Evolutionary conservation across 2,113 vertebrate species (phyloP).

Genomic region (Syngnathus typhle): DNA sequence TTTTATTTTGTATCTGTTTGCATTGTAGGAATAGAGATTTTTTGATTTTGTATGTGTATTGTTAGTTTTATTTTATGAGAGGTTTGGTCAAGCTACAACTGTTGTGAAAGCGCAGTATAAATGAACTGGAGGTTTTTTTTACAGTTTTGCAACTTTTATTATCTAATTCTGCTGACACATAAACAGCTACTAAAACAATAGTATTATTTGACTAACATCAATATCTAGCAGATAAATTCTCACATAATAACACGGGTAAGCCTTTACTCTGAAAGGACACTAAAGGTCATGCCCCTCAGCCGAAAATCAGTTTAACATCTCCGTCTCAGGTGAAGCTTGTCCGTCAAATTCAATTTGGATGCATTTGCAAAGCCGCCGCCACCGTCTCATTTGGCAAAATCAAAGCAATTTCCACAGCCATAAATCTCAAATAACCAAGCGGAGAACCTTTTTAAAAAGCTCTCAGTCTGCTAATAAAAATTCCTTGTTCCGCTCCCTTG

Average conservation of each 20-base stretch:
- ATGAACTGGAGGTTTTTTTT: no score
- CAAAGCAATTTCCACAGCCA: constrained; percentile 62
- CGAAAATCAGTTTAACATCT: constrained; percentile 61
- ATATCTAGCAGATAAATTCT: constrained; percentile 14
- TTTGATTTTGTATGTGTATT: background rate
- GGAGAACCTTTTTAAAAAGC: constrained; percentile 51
- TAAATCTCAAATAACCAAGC: constrained; percentile 66
- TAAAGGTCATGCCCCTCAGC: constrained; percentile 44
- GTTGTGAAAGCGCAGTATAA: no score
- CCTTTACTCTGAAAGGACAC: constrained; percentile 7
- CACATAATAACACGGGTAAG: constrained; percentile 39
- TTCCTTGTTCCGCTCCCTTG: constrained; percentile 40
- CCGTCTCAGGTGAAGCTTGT: constrained; percentile 48
- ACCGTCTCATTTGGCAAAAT: constrained; percentile 49
- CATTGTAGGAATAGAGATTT: background rate
- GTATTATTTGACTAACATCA: background rate
- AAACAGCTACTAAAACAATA: background rate
- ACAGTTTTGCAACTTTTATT: no score
- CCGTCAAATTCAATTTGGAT: constrained; percentile 69
- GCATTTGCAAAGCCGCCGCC: constrained; percentile 43
- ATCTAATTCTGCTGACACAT: background rate
- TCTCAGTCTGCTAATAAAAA: constrained; percentile 57
- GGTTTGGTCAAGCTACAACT: no score
- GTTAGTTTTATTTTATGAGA: no score
- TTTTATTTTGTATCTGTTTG: background rate